Evolutionary conservation across 2,888 invertebrate species (phyloP).

Genomic region (Taphrorychus bicolor): DNA sequence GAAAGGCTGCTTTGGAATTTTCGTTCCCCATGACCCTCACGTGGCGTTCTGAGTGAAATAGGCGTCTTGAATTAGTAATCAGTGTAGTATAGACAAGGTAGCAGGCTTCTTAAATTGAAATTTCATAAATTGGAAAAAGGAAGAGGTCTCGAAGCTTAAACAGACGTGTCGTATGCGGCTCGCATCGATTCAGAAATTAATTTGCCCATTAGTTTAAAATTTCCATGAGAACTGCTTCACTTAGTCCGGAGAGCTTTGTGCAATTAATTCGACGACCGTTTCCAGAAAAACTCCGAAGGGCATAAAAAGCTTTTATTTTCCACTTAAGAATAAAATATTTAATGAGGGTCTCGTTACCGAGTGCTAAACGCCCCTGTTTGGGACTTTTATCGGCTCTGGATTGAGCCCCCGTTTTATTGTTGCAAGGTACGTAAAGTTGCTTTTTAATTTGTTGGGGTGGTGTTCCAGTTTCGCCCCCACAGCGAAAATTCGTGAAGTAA

Average conservation of each 20-base stretch:
- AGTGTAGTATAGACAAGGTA: not conserved
- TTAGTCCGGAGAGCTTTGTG: not conserved
- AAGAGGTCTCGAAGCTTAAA: not conserved
- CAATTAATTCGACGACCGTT: not conserved
- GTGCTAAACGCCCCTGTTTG: not conserved
- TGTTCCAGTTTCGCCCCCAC: too few relatives aligned
- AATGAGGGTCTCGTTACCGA: not conserved
- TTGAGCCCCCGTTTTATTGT: not conserved
- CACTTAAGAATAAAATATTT: not conserved
- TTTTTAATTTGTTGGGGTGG: not conserved
- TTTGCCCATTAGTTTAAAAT: not conserved
- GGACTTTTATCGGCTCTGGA: not conserved
- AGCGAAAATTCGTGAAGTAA: too few relatives aligned
- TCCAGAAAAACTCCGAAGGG: not conserved
- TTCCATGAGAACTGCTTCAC: not conserved
- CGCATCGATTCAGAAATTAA: not conserved
- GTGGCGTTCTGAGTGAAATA: not conserved
- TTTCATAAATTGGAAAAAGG: not conserved
- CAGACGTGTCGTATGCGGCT: not conserved
- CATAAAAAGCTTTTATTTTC: not conserved
- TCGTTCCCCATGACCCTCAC: too few relatives aligned
- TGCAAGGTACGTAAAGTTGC: not conserved
- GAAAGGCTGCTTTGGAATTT: not conserved
- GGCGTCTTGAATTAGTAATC: not conserved
- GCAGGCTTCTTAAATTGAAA: not conserved